phyloP scores from a whole-genome alignment of 1,140 invertebrate genomes.

The Notospermus geniculatus region DNA sequence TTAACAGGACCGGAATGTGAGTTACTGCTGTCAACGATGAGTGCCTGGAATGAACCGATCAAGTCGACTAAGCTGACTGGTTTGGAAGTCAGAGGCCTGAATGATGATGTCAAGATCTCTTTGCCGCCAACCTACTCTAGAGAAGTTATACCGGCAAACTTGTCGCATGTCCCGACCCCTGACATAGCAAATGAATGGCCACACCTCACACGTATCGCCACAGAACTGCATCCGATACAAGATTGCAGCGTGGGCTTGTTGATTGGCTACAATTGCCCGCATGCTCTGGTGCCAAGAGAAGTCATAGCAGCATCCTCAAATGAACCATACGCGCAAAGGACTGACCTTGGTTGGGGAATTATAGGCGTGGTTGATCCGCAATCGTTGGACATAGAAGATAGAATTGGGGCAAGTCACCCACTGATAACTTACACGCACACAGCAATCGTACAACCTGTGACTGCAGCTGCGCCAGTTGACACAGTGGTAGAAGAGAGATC shows the following conservation, averaged over 20 bases:
- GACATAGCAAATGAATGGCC: slow-evolving; percentile 18
- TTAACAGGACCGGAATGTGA: slow-evolving; percentile 10
- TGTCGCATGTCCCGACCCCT: slow-evolving; percentile 19
- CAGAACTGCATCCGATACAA: slow-evolving; percentile 2
- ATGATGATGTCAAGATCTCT: background rate
- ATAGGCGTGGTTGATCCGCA: slow-evolving; percentile 8
- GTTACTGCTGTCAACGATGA: slow-evolving; percentile 18
- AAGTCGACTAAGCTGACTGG: slow-evolving; percentile 16
- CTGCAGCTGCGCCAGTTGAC: no score
- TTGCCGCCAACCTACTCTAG: slow-evolving; percentile 15
- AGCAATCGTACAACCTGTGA: no score
- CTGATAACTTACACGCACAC: no score
- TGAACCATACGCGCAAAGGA: slow-evolving; percentile 20
- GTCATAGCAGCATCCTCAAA: slow-evolving; percentile 11
- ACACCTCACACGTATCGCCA: slow-evolving; percentile 9
- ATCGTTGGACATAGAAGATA: background rate
- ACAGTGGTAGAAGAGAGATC: background rate
- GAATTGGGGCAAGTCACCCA: background rate
- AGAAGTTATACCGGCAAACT: slow-evolving; percentile 24
- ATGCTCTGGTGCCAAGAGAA: slow-evolving; percentile 14
- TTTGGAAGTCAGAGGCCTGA: slow-evolving; percentile 11
- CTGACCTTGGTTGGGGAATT: slow-evolving; percentile 23
- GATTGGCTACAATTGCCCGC: slow-evolving; percentile 21
- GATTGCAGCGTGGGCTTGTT: slow-evolving; percentile 19
- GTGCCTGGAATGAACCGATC: slow-evolving; percentile 13